Evolutionary conservation across 2,888 invertebrate genomes (phyloP), one percentile per base, ranked within the genome.

Genomic region (Cataglyphis rosenhaueri): DNA sequence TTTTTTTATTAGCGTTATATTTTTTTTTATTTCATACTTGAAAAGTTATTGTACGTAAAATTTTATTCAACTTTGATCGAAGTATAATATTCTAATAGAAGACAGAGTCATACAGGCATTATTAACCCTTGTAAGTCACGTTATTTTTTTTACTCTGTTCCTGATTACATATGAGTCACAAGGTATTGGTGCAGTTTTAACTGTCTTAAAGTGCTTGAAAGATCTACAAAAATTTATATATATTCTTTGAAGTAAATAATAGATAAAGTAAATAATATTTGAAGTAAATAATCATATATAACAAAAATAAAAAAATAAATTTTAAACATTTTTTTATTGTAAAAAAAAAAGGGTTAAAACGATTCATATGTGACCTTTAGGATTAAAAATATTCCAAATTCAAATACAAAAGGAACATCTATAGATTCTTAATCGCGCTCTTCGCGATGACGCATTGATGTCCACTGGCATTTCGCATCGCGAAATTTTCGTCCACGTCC

Each of bases 401-500:
- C 8, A 29, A 52, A 25, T 10, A 25, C 3, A 18, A 29, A n/a
- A 52, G 52, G 8, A 0, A 48, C 6, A 15, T 48, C 44, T 18
- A 48, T 8, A 52, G 8, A n/a, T n/a, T n/a, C 52, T 38, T n/a
- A 29, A 25, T n/a, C 10, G 15, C n/a, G 44, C 4, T 29, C 12
- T 59, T 57, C 25, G 25, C 18, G 38, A 41, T 15, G 41, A 48
- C 48, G 12, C 44, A 6, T 48, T 48, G 18, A 18, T 48, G 18
- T 18, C 48, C 8, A 48, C 18, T 48, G 48, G 48, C 8, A 3
- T 52, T 52, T n/a, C 29, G 52, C n/a, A 8, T 8, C n/a, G 68
- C 68, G 41, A 76, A 76, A 76, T 76, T 68, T 68, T 66, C 29
- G 55, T 55, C 52, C 55, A n/a, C 55, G 75, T 38, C 65, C 55